Evolutionary conservation across 1,140 invertebrate species (phyloP).

Genomic region (Cylas formicarius): DNA sequence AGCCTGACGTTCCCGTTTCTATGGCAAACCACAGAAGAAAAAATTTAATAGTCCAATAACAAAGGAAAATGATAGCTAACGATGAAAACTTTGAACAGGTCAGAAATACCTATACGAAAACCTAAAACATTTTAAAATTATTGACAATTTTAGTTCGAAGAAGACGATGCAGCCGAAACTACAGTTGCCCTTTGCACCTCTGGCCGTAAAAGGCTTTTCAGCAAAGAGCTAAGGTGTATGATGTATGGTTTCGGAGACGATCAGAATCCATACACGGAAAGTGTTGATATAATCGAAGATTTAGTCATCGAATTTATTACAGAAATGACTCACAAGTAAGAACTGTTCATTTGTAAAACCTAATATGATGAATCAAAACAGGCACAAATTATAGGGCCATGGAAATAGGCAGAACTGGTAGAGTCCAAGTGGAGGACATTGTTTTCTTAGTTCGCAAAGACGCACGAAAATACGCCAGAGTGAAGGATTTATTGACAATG

Average conservation of each 20-base stretch:
- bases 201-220: conserved; percentile 77
- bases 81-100: too few relatives aligned
- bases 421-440: conserved; percentile 96
- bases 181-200: conserved; percentile 53
- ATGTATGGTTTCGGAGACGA: conserved; percentile 99
- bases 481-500: conserved; percentile 96
- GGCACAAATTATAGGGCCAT: conserved; percentile 64
- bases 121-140: too few relatives aligned
- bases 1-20: too few relatives aligned
- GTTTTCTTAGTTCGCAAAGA: conserved; percentile 98
- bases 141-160: conserved; percentile 49
- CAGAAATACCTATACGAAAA: too few relatives aligned
- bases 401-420: conserved; percentile 90
- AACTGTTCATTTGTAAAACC: conserved; percentile 3
- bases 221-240: conserved; percentile 93
- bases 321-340: conserved; percentile 79
- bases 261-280: conserved; percentile 97
- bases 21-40: too few relatives aligned
- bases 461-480: conserved; percentile 92
- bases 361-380: neutral
- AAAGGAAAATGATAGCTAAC: too few relatives aligned
- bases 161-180: conserved; percentile 60
- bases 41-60: too few relatives aligned
- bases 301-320: conserved; percentile 97
- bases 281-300: conserved; percentile 95